A percentile compares a stretch with the other conserved stretches of the same genome.
Conservation (phyloP, 2,797 vertebrate species). For the Chiroxiphia lanceolata region DNA sequence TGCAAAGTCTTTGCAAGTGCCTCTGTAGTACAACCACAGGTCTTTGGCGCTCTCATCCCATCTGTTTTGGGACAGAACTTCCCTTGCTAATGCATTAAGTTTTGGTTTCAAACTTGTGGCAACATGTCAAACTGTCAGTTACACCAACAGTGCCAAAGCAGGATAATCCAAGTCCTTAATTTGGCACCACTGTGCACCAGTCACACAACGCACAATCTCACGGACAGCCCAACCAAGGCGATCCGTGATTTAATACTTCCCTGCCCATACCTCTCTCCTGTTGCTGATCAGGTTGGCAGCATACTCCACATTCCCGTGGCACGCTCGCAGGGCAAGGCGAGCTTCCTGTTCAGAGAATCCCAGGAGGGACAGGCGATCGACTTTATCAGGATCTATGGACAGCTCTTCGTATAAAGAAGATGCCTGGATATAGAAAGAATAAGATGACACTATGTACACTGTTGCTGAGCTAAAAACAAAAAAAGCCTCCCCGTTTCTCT, state of each 20-base stretch:
- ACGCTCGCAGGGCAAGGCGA: slow-evolving; percentile 89
- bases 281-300: slow-evolving; percentile 85
- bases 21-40: neutral
- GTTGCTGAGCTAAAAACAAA: neutral
- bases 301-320: slow-evolving; percentile 83
- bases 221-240: accelerated
- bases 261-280: slow-evolving; percentile 82
- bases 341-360: slow-evolving; percentile 90
- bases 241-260: neutral
- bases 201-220: neutral
- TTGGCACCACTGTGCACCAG: neutral
- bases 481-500: neutral
- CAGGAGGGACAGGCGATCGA: slow-evolving; percentile 80
- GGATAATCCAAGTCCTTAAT: neutral
- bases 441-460: neutral
- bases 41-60: neutral
- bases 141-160: neutral
- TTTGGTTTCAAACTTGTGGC: neutral
- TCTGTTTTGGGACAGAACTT: neutral
- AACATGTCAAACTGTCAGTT: neutral
- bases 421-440: slow-evolving; percentile 73
- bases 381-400: slow-evolving; percentile 83
- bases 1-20: neutral
- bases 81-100: neutral
- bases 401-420: slow-evolving; percentile 82